phyloP scores from a whole-genome alignment of 1,140 invertebrate species.

The Caenorhabditis briggsae region DNA sequence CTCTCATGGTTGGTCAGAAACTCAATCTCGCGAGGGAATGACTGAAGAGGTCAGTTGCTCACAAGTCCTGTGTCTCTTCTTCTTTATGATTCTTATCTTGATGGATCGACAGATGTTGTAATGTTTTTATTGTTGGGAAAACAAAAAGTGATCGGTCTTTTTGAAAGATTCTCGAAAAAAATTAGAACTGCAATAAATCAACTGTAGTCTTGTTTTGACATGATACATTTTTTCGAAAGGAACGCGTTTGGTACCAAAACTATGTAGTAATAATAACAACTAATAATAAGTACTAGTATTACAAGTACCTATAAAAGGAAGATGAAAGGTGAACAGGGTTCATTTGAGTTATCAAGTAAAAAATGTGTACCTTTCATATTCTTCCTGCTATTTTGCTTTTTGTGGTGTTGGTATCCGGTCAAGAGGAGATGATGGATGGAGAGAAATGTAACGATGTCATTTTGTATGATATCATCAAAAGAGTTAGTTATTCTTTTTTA shows the following conservation, averaged over 20 bases:
- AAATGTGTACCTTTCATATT: neutral
- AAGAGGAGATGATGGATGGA: slow-evolving; percentile 1
- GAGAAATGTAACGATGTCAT: slow-evolving; percentile 39
- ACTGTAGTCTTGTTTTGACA: neutral
- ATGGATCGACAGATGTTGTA: too few species aligned
- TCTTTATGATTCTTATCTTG: too few species aligned
- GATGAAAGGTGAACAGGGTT: neutral
- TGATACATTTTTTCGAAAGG: too few species aligned
- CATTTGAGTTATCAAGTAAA: neutral
- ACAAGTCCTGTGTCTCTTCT: neutral
- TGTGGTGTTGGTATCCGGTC: neutral
- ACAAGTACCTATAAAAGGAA: slow-evolving; percentile 22
- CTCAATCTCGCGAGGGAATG: neutral
- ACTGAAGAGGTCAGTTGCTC: slow-evolving; percentile 14
- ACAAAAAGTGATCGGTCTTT: too few species aligned
- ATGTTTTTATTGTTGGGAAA: too few species aligned
- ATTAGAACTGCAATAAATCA: too few species aligned
- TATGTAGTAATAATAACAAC: slow-evolving; percentile 18
- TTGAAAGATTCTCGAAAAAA: too few species aligned
- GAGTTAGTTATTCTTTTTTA: neutral
- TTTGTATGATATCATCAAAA: slow-evolving; percentile 26
- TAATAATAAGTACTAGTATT: neutral
- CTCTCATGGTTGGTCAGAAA: neutral
- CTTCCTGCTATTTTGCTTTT: neutral
- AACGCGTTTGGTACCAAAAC: slow-evolving; percentile 12